A percentile compares a stretch with the other conserved stretches of the same genome.
phyloP scores from a whole-genome alignment of 2,888 invertebrate species.

The Acronicta aceris region DNA sequence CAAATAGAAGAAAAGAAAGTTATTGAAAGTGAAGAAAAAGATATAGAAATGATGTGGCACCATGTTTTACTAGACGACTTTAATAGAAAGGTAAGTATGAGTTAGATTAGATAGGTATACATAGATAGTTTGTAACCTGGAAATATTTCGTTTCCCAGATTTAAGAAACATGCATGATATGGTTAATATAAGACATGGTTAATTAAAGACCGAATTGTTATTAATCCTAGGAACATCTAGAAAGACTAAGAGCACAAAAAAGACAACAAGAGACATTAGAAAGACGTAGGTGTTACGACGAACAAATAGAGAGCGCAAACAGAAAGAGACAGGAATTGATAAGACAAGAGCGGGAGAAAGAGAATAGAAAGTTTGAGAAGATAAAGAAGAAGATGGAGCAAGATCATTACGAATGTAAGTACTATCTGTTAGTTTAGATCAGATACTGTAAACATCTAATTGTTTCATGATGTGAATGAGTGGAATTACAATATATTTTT shows the following conservation, averaged over 20 bases:
- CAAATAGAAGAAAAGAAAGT: constrained; percentile 77
- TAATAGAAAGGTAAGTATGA: constrained; percentile 68
- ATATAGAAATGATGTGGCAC: constrained; percentile 80
- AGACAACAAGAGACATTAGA: constrained; percentile 75
- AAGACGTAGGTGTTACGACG: constrained; percentile 76
- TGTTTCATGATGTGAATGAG: neutral
- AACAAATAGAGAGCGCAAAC: constrained; percentile 80
- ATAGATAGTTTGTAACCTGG: neutral
- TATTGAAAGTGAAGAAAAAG: constrained; percentile 68
- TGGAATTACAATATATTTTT: no score
- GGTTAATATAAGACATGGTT: no score
- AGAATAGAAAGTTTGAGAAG: constrained; percentile 74
- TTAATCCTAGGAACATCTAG: constrained; percentile 71
- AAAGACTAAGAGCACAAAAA: constrained; percentile 64
- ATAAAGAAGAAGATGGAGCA: constrained; percentile 80
- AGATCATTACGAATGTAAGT: constrained; percentile 79
- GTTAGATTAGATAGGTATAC: no score
- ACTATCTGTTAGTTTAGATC: neutral
- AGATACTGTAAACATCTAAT: neutral
- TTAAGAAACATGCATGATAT: no score
- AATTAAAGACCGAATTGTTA: neutral
- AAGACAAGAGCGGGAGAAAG: constrained; percentile 75
- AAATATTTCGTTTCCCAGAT: no score
- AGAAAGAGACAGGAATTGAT: constrained; percentile 72
- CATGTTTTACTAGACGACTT: constrained; percentile 74